Evolutionary conservation across 2,113 vertebrate genomes (phyloP).

Genomic region (Equus quagga): DNA sequence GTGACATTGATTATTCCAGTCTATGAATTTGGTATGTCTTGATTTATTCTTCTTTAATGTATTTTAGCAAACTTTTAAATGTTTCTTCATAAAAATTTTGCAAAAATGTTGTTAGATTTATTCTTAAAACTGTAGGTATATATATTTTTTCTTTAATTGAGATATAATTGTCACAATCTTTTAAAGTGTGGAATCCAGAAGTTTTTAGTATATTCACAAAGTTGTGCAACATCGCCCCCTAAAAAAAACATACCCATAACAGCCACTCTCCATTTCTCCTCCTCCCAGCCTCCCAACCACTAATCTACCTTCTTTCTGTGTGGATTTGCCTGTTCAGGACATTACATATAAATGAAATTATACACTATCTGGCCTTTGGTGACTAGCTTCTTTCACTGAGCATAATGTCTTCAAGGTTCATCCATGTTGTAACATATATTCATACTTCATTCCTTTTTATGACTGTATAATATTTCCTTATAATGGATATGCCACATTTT

Average conservation of each 20-base stretch:
- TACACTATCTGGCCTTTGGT: neutral
- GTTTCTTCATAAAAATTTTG: neutral
- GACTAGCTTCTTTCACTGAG: neutral
- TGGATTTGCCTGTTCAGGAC: neutral
- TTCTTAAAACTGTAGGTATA: neutral
- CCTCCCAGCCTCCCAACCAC: neutral
- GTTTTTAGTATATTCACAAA: neutral
- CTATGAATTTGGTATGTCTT: neutral
- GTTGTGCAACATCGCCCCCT: neutral
- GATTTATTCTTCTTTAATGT: neutral
- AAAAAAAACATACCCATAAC: neutral
- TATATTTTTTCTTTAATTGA: neutral
- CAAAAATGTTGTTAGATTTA: conserved; percentile 11
- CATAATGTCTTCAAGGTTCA: neutral
- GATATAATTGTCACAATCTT: neutral
- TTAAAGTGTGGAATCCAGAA: neutral
- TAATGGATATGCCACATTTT: neutral
- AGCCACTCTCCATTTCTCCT: neutral
- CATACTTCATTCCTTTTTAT: neutral
- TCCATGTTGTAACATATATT: neutral
- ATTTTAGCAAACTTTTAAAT: conserved; percentile 16
- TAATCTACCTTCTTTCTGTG: neutral
- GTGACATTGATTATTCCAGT: neutral
- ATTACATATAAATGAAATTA: neutral
- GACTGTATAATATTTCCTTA: neutral